Evolutionary conservation across 2,888 invertebrate species (phyloP), one percentile per base, ranked within the genome.

Genomic region (Cheilosia impressa): DNA sequence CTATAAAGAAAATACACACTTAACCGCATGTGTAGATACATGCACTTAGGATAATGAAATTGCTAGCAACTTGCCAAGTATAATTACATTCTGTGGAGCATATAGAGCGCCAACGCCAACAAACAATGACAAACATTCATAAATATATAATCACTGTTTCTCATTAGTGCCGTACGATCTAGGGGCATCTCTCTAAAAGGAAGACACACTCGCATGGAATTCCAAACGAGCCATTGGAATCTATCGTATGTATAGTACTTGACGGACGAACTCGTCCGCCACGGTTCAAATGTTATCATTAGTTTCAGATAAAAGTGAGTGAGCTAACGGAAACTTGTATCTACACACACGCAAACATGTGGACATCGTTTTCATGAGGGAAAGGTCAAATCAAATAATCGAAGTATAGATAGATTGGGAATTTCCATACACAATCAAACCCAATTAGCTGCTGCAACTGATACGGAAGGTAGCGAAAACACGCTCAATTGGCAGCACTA

Each of bases 281-380:
- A 69, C 57, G 76, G 84, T 85, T 85, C 84, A 85, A 85, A 76
- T 80, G 80, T 85, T 80, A 85, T 85, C 84, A 71, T 71, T 45
- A 62, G n/a, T 50, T 55, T 68, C 50, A 71, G 80, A 85, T 85
- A 84, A 84, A 79, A 69, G 19, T 38, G 58, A 79, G 50, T 52
- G 62, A 13, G 9, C 17, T n/a, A 31, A 45, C 19, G 34, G 41
- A 68, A 82, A 73, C 62, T 55, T 63, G 50, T 76, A 81, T 75
- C 66, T 53, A 53, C 10, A 38, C 7, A 50, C 43, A 57, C 52
- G 22, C 45, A 17, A 3, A 27, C 7, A 22, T n/a, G 52, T n/a
- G 15, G 45, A 41, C 24, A 38, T 38, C 13, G 24, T 38, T 24
- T 55, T 38, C 41, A 43, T 27, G 71, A 62, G 62, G 53, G 69